These are phyloP conservation scores for Enteromius anoplus DNA, from an alignment of 2,797 vertebrate genomes.

Conservation along the genomic window DNA sequence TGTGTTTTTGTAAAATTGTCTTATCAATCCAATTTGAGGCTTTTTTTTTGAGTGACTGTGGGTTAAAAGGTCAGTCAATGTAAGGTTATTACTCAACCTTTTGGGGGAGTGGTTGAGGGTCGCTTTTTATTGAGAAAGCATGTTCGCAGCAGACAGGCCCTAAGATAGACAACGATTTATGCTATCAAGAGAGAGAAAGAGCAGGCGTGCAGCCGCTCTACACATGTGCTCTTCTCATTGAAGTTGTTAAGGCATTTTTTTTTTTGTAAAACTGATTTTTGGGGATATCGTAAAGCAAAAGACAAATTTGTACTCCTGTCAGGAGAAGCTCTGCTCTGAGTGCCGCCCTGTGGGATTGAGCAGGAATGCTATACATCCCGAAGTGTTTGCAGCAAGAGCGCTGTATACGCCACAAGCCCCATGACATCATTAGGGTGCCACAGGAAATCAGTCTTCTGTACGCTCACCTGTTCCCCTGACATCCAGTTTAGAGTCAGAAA, in stretches of 20 bases:
- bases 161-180: slow-evolving; percentile 72
- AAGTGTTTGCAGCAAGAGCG: slow-evolving; percentile 70
- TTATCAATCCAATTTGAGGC: background rate
- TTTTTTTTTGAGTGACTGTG: slow-evolving; percentile 29
- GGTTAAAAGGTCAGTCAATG: slow-evolving; percentile 55
- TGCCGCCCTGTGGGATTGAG: slow-evolving; percentile 73
- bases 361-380: slow-evolving; percentile 76
- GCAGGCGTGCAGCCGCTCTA: slow-evolving; percentile 70
- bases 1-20: too few species aligned
- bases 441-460: slow-evolving; percentile 74
- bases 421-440: slow-evolving; percentile 76
- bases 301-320: slow-evolving; percentile 80
- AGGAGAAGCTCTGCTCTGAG: slow-evolving; percentile 68
- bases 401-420: slow-evolving; percentile 67
- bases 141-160: slow-evolving; percentile 53
- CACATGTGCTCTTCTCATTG: slow-evolving; percentile 56
- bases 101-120: slow-evolving; percentile 66
- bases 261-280: slow-evolving; percentile 70
- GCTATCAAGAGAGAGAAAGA: slow-evolving; percentile 48
- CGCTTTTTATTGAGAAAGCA: slow-evolving; percentile 74
- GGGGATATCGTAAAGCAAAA: slow-evolving; percentile 78
- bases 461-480: slow-evolving; percentile 73
- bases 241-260: slow-evolving; percentile 69
- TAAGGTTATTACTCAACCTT: slow-evolving; percentile 51
- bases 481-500: slow-evolving; percentile 76